phyloP scores from a whole-genome alignment of 2,888 invertebrate species.

The Drosophila histrio region DNA sequence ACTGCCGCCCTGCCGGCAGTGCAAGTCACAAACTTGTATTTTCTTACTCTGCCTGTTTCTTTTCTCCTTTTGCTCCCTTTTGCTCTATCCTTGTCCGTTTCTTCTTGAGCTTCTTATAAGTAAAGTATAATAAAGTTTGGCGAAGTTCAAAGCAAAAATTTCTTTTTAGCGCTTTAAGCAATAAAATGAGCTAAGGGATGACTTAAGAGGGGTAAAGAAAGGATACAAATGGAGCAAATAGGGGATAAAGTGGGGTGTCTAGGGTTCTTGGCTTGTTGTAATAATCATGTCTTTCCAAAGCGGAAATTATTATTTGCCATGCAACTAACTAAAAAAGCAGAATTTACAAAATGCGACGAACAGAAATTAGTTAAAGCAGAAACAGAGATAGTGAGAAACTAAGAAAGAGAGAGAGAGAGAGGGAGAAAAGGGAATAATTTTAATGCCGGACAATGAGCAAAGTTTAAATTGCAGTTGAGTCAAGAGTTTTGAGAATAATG shows the following conservation, averaged over 20 bases:
- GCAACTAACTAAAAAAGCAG: conserved; percentile 51
- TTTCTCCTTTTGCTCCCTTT: neutral
- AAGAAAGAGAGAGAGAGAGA: neutral
- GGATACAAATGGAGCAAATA: neutral
- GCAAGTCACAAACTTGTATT: conserved; percentile 33
- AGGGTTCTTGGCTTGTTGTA: conserved; percentile 40
- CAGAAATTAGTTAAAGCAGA: conserved; percentile 37
- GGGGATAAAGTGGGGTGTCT: neutral
- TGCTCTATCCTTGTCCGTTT: neutral
- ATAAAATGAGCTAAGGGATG: conserved; percentile 24
- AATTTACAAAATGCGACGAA: conserved; percentile 44
- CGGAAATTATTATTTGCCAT: conserved; percentile 75
- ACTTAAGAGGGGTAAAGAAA: neutral
- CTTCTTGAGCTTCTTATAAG: conserved; percentile 9
- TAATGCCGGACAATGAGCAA: conserved; percentile 43
- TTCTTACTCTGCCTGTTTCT: neutral
- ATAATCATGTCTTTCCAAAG: conserved; percentile 64
- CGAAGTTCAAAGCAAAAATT: conserved; percentile 26
- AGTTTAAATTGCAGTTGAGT: conserved; percentile 72
- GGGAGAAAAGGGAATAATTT: conserved; percentile 17
- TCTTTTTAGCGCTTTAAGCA: conserved; percentile 40
- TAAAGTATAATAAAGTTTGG: conserved; percentile 49
- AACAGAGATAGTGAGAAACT: neutral
- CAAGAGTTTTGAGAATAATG: conserved; percentile 20
- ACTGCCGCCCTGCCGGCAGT: neutral